These are phyloP conservation scores for Volucella zonaria DNA, from an alignment of 2,888 invertebrate species.

Conservation along the genomic window DNA sequence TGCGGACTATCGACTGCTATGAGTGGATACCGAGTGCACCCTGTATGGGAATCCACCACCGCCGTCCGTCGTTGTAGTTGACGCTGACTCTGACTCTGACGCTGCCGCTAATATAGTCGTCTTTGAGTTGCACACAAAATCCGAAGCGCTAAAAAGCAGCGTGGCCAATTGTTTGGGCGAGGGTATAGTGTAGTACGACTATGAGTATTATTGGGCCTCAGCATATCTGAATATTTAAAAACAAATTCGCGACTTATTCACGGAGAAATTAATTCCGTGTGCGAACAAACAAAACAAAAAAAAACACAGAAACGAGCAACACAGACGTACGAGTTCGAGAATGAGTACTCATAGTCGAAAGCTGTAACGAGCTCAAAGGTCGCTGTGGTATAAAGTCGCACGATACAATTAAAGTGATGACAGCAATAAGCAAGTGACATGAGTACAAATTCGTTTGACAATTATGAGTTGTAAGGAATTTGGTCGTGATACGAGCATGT, in stretches of 20 bases:
- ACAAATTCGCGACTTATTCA: conserved; percentile 59
- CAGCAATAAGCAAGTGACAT: conserved; percentile 21
- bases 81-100: not conserved
- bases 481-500: not conserved
- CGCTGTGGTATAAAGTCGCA: conserved; percentile 57
- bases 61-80: conserved; percentile 22
- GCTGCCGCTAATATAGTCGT: conserved; percentile 4
- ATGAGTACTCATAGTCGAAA: not conserved
- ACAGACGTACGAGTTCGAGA: not conserved
- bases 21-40: conserved; percentile 7
- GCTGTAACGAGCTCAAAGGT: conserved; percentile 54
- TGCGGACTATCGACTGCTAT: conserved; percentile 5
- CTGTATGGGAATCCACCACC: conserved; percentile 35
- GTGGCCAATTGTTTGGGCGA: conserved; percentile 44
- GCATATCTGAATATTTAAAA: conserved; percentile 63
- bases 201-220: conserved; percentile 23
- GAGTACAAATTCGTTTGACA: conserved; percentile 9
- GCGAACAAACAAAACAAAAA: conserved; percentile 4
- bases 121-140: conserved; percentile 3
- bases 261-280: conserved; percentile 59
- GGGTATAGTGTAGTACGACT: conserved; percentile 7
- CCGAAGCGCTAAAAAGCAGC: not conserved
- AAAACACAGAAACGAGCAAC: not conserved
- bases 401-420: conserved; percentile 55
- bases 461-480: conserved; percentile 14